Evolutionary conservation across 2,113 vertebrate species (phyloP), one percentile per base, ranked within the genome.

Genomic region (Leptobrachium ailaonicum): DNA sequence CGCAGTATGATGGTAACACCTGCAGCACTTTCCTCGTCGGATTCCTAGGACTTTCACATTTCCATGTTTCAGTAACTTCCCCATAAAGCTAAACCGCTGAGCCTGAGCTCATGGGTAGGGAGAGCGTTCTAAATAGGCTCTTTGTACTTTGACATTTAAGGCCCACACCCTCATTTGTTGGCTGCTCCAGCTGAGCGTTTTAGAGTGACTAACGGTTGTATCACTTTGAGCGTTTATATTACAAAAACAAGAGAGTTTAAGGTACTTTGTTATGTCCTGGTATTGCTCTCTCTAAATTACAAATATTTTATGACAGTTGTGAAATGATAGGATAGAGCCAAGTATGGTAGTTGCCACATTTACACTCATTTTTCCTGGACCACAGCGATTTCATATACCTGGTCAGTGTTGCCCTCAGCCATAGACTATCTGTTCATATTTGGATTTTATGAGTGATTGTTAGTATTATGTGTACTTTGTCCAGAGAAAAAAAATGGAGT

Each of bases 111-210:
- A 53, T 62, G 72, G 58, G 79, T 67, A 73, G 72, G 77, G 79
- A 73, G 73, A 81, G 53, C 79, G 32, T 56, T 62, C 72, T 81
- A 71, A 81, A 81, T 81, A 81, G 79, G 79, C 67, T 68, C 79
- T 81, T 81, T 81, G 73, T 81, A 75, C 72, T 69, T 68, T 81
- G 79, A 74, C 79, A 81, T 81, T 81, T 81, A 41, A 81, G 79
- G 64, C 79, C 79, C 79, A 81, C 79, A 81, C 79, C 79, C 79
- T 75, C 71, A 81, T 75, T 81, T 81, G 71, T 81, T 75, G 79
- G 79, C 79, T 75, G 72, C 42, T 64, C 72, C 72, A 75, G 79
- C 72, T 75, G 71, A 74, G 54, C n/a, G 63, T 72, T 74, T 81
- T 50, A 41, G 53, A 50, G 60, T 81, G 71, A 81, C 70, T 81